Evolutionary conservation across 2,888 invertebrate species (phyloP), one percentile per base, ranked within the genome.

Genomic region (Allolobophora icterica): DNA sequence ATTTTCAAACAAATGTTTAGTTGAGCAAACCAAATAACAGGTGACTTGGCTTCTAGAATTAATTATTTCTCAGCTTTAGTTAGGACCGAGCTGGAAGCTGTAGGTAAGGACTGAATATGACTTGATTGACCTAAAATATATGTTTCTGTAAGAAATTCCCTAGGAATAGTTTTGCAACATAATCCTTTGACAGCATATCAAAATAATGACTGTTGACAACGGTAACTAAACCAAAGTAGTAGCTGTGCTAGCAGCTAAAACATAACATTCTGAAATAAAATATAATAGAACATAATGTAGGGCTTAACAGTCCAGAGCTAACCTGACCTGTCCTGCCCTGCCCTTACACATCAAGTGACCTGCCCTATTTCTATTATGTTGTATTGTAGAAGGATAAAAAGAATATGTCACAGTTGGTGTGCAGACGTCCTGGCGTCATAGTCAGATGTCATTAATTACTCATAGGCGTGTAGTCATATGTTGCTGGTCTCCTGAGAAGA

Each of bases 401-500:
- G 71, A 71, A n/a, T 6, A 71, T 71, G 71, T 71, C 71, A 71
- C n/a, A 71, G 71, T n/a, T 71, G 71, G 71, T n/a, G 71, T 71
- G 71, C 71, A 71, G 71, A 71, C 71, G 11, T 5, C 5, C n/a
- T 71, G 71, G 71, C n/a, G 71, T n/a, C 71, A 71, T 71, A n/a
- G 71, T 71, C 71, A 71, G 71, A 71, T n/a, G 52, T 24, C 24
- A 52, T 52, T 24, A 52, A 52, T 52, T 24, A 52, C 52, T 24
- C 42, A 42, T 42, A 11, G 42, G 42, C 42, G 11, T 24, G 8
- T 45, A 45, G 13, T 15, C 45, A 45, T 4, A n/a, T 8, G 3
- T 24, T 52, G 21, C 71, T 17, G 71, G 71, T 71, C 71, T 71
- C 30, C 71, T 52, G 71, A 71, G 52, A 52, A 52, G 52, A 21